These are phyloP conservation scores for Aplysia californica DNA, from an alignment of 1,140 invertebrate species.

Conservation along the genomic window DNA sequence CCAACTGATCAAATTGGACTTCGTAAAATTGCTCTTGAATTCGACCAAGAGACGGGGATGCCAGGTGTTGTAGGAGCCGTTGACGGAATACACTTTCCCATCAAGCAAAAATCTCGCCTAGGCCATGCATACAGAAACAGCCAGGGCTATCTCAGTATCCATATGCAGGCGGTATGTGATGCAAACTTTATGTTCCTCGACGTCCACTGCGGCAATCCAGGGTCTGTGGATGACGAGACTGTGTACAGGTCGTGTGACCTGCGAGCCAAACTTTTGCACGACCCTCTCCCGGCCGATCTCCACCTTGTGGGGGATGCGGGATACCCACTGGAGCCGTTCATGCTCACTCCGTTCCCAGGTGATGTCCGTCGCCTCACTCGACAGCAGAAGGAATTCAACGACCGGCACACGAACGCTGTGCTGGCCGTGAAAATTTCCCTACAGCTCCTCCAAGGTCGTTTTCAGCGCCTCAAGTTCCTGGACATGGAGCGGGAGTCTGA, in stretches of 20 bases:
- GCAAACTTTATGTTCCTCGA: constrained; percentile 56
- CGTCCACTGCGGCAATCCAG: constrained; percentile 65
- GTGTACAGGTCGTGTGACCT: constrained; percentile 28
- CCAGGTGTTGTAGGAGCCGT: constrained; percentile 66
- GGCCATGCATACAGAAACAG: constrained; percentile 66
- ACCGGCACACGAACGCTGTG: constrained; percentile 17
- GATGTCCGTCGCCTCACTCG: constrained; percentile 14
- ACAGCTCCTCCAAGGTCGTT: constrained; percentile 22
- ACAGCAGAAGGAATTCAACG: constrained; percentile 17
- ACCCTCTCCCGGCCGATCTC: constrained; percentile 22
- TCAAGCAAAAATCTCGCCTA: constrained; percentile 62
- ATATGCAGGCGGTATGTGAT: constrained; percentile 62
- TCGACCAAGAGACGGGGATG: constrained; percentile 30
- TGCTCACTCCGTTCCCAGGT: constrained; percentile 25
- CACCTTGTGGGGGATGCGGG: constrained; percentile 29
- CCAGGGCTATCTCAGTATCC: constrained; percentile 66
- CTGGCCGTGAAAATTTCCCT: constrained; percentile 19
- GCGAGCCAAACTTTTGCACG: constrained; percentile 26
- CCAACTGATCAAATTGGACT: constrained; percentile 19
- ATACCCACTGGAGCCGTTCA: constrained; percentile 27
- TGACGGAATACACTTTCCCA: constrained; percentile 68
- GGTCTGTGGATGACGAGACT: constrained; percentile 48
- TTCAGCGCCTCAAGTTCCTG: constrained; percentile 26
- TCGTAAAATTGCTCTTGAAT: constrained; percentile 25
- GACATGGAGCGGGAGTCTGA: constrained; percentile 29